phyloP scores from a whole-genome alignment of 2,797 vertebrate species.

The Enteromius treurensis region DNA sequence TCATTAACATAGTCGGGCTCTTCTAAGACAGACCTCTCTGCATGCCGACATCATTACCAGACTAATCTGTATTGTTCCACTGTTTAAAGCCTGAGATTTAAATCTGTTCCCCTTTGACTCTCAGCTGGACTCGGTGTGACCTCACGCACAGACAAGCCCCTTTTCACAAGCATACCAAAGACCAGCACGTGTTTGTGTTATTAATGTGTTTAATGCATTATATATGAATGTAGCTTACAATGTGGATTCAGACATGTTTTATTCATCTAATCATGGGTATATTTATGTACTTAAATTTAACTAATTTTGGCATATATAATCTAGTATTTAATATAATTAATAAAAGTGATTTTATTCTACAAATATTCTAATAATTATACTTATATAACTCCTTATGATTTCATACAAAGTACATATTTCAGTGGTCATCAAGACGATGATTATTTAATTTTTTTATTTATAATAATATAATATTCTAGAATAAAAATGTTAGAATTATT shows the following conservation, averaged over 20 bases:
- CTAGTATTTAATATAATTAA: not conserved
- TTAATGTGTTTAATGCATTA: not conserved
- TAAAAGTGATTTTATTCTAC: not conserved
- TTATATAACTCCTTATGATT: not conserved
- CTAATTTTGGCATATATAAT: not conserved
- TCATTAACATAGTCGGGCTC: slow-evolving; percentile 57
- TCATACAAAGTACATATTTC: not conserved
- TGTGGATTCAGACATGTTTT: not conserved
- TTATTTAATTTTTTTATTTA: not conserved
- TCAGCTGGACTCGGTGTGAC: slow-evolving; percentile 86
- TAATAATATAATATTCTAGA: not conserved
- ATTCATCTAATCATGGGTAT: not conserved
- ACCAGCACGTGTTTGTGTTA: slow-evolving; percentile 18
- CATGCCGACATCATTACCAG: slow-evolving; percentile 50
- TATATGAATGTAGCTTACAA: not conserved
- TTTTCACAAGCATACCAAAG: slow-evolving; percentile 68
- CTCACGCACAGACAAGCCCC: slow-evolving; percentile 67
- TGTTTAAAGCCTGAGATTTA: slow-evolving; percentile 70
- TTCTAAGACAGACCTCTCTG: slow-evolving; percentile 69
- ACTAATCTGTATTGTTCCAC: slow-evolving; percentile 71
- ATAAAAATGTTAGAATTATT: not conserved
- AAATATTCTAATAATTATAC: not conserved
- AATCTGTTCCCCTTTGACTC: slow-evolving; percentile 79
- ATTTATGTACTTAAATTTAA: not conserved
- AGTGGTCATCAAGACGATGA: not conserved